Evolutionary conservation across 2,113 vertebrate genomes (phyloP).

Genomic region (Mionectes macconnelli): DNA sequence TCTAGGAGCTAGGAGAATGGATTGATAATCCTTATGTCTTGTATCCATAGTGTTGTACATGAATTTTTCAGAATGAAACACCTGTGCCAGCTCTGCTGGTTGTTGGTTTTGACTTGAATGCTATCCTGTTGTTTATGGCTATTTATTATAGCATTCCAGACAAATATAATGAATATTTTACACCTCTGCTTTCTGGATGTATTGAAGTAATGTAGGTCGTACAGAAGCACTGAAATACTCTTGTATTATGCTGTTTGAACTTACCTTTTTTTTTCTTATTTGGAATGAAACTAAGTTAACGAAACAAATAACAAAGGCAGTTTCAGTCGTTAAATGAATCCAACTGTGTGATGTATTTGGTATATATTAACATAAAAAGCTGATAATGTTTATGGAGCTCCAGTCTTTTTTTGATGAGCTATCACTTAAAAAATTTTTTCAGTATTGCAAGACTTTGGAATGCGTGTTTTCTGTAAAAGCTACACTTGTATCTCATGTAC

Average conservation of each 20-base stretch:
- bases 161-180: background rate
- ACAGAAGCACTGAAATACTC: background rate
- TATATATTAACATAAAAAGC: background rate
- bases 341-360: background rate
- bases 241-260: background rate
- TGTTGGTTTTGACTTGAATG: background rate
- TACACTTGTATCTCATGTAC: background rate
- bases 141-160: background rate
- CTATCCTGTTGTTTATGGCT: background rate
- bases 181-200: background rate
- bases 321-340: background rate
- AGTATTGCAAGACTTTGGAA: background rate
- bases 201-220: background rate
- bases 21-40: background rate
- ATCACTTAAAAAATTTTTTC: background rate
- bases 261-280: background rate
- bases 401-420: background rate
- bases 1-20: background rate
- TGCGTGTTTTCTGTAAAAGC: background rate
- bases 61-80: background rate
- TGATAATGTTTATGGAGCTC: background rate
- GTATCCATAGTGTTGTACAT: background rate
- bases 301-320: background rate
- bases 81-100: background rate
- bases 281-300: background rate